Base-by-base conservation (phyloP, 2,888 invertebrate genomes). In the Drosophila gaucha region DNA sequence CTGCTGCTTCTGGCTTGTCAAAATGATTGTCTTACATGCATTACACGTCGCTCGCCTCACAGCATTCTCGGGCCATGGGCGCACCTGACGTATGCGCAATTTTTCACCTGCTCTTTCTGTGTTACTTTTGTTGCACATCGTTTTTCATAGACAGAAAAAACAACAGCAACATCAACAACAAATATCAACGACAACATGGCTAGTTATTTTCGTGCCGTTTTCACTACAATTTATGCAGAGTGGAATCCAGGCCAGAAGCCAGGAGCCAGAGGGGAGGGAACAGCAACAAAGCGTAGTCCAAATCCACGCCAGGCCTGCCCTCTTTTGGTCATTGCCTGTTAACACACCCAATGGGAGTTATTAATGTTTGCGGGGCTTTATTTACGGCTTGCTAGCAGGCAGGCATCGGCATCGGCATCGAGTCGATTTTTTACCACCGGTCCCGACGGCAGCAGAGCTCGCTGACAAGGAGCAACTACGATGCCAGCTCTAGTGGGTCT, bases 261-360 rank as follows among this genome's bases (percentile, higher is more conserved):
- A 39, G 28, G 41, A 26, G 14, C 5, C 41, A 51, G 20, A 10
- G n/a, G 20, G 51, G 24, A 14, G 30, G 24, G 3, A 36, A 26
- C 20, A 44, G 33, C 56, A 50, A 58, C 74, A 59, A 70, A 80
- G 68, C 70, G 66, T 63, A 78, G 77, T 70, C 76, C 66, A 84
- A 82, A 82, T 85, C 83, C 77, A 69, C 73, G 75, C 78, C 79
- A 56, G 67, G 60, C 39, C 78, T 67, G 77, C 66, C 82, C 80
- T 83, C 67, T 72, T 78, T 79, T 78, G 79, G 85, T 72, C 83
- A 89, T 83, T 77, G 85, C 80, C 78, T 86, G 88, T 89, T 89
- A 88, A 88, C 88, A 89, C 89, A 87, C 89, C 89, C 85, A 75
- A 70, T 84, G 78, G 78, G 86, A 87, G 87, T 86, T 88, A 87